Conservation (phyloP, 2,888 invertebrate species). For the Cryptus viduatorius region DNA sequence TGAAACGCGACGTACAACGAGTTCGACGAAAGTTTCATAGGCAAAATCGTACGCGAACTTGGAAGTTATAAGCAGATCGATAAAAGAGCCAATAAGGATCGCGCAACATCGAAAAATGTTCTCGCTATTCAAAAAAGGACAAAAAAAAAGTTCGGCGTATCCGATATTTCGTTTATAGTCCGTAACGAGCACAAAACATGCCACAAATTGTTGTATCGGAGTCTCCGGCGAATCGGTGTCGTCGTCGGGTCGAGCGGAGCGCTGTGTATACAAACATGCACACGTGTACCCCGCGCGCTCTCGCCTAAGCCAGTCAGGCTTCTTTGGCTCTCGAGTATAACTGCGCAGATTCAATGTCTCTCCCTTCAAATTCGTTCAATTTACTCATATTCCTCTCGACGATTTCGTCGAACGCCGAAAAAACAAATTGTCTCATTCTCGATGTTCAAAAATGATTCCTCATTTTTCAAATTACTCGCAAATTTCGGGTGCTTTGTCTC, state of each 20-base stretch:
- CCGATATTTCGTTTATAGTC: background rate
- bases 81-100: slow-evolving; percentile 36
- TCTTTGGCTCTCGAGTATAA: slow-evolving; percentile 35
- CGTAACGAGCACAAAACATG: background rate
- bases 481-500: background rate
- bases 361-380: slow-evolving; percentile 48
- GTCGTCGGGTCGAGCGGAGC: slow-evolving; percentile 53
- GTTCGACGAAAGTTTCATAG: slow-evolving; percentile 37
- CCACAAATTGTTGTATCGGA: background rate
- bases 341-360: slow-evolving; percentile 55
- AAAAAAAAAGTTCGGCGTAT: background rate
- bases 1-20: slow-evolving; percentile 38
- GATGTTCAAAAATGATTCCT: background rate
- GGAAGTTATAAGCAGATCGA: background rate
- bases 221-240: background rate
- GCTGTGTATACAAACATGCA: slow-evolving; percentile 65
- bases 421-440: background rate
- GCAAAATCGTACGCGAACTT: slow-evolving; percentile 9
- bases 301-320: slow-evolving; percentile 25
- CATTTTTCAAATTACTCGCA: background rate
- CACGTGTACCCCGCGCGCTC: slow-evolving; percentile 57
- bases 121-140: background rate
- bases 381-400: slow-evolving; percentile 6
- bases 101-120: background rate
- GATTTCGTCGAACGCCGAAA: background rate